Base-by-base conservation (phyloP, 2,797 vertebrate genomes). In the Sus cebifrons region DNA sequence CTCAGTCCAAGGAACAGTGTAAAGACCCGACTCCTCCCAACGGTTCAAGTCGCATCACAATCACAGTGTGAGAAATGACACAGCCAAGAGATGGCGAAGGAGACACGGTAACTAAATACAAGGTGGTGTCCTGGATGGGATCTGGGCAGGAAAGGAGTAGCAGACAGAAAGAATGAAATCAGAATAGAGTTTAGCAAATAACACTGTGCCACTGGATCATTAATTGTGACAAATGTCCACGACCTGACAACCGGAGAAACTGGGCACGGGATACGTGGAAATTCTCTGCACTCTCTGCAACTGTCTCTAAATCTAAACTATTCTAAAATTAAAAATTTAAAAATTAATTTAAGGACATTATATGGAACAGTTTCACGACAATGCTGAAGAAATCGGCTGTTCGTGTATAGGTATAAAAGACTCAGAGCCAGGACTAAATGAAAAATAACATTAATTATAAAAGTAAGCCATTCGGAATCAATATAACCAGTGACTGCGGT, bases 391-490 rank as follows among this genome's bases (percentile, higher is more conserved):
- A 89, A 70, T 56, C 0, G n/a, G 62, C 27, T 27, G 21, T 15
- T 56, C 32, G n/a, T 52, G 0, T 16, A 27, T 21, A 86, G 21
- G 9, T 29, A 86, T 11, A 86, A 62, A 77, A 44, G n/a, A 86
- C 67, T 21, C 56, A 36, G 54, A 94, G 40, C 36, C 44, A 95
- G 65, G 20, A 84, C 32, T 71, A 87, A 87, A 32, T 15, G 49
- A 84, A 79, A 96, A 74, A 36, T 29, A 73, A 64, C 36, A 23
- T 25, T 54, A 68, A 84, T 71, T 78, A 93, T n/a, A 84, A 89
- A 96, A 83, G 52, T 20, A 93, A 89, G 6, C 54, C 90, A 64
- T 40, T 78, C 92, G 85, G 40, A 65, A 54, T 62, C 84, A 70
- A 29, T 65, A 11, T 32, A 86, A 85, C 16, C 60, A 36, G 44